phyloP scores from a whole-genome alignment of 2,113 vertebrate genomes.

The Uropsilus gracilis region DNA sequence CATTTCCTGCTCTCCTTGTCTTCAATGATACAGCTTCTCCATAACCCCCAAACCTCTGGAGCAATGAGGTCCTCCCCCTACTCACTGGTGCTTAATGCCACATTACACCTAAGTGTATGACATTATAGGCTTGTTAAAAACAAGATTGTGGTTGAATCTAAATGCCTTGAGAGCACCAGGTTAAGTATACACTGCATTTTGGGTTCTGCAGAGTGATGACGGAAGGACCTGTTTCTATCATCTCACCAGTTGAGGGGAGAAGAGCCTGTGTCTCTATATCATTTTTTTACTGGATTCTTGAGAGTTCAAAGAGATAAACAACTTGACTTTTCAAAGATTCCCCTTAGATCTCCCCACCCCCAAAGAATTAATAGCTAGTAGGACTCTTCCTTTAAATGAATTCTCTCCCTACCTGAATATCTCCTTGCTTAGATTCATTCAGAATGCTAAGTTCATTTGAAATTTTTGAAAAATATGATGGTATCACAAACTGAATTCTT shows the following conservation, averaged over 20 bases:
- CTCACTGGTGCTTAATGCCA: neutral
- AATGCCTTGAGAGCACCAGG: neutral
- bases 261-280: neutral
- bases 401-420: neutral
- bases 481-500: neutral
- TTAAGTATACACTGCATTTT: neutral
- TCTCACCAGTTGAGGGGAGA: neutral
- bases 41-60: neutral
- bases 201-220: neutral
- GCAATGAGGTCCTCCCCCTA: too few relatives aligned
- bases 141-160: neutral
- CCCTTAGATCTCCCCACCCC: neutral
- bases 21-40: neutral
- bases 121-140: neutral
- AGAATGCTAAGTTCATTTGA: neutral
- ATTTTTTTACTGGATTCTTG: neutral
- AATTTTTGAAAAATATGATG: neutral
- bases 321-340: neutral
- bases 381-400: neutral
- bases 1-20: neutral
- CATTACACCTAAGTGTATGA: neutral
- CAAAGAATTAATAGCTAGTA: neutral
- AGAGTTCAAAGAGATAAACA: constrained; percentile 1
- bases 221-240: neutral
- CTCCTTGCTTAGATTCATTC: neutral